These are phyloP conservation scores for Polyodon spathula DNA, from an alignment of 2,113 vertebrate genomes.

Conservation along the genomic window DNA sequence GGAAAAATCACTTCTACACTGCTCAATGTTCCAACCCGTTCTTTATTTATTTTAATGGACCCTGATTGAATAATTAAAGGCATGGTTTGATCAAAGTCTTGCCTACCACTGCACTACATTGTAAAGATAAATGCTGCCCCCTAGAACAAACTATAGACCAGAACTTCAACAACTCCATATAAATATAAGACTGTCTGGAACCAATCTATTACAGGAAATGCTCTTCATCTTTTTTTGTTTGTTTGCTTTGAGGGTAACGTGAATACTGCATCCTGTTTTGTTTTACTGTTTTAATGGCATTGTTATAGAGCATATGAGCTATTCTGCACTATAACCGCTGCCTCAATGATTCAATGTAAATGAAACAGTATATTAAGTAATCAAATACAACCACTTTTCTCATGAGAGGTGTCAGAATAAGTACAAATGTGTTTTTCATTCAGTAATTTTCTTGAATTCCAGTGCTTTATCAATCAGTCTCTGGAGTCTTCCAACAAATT, in stretches of 20 bases:
- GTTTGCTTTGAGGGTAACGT: slow-evolving; percentile 15
- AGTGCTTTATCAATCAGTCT: no score
- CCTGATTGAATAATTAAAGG: background rate
- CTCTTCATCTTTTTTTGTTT: background rate
- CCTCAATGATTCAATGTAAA: background rate
- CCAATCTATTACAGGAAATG: background rate
- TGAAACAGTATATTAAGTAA: background rate
- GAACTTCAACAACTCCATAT: background rate
- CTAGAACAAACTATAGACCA: no score
- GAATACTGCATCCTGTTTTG: slow-evolving; percentile 6
- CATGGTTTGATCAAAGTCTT: no score
- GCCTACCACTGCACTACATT: no score
- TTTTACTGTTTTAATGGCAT: background rate
- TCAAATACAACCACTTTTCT: no score
- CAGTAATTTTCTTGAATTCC: no score
- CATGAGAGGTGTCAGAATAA: no score
- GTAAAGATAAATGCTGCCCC: no score
- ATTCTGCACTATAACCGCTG: slow-evolving; percentile 1
- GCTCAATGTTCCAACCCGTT: slow-evolving; percentile 1
- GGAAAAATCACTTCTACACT: background rate
- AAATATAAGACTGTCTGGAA: no score
- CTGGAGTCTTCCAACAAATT: no score
- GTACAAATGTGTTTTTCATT: no score
- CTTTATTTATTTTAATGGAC: background rate
- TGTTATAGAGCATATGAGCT: background rate